These are phyloP conservation scores for Engystomops pustulosus DNA, from an alignment of 2,113 vertebrate genomes.

Conservation along the genomic window DNA sequence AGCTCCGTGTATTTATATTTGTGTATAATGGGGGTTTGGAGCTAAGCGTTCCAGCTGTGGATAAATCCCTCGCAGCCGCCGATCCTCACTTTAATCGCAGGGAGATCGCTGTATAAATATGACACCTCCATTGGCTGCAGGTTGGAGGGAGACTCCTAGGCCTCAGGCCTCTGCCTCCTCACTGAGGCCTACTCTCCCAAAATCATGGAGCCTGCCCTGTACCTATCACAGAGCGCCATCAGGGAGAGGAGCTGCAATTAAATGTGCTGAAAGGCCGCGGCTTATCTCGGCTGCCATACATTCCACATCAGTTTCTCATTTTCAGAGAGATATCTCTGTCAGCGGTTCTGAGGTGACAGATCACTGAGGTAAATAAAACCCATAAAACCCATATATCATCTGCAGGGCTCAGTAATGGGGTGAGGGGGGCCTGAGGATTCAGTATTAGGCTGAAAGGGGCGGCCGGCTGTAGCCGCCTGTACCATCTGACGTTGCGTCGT, in stretches of 20 bases:
- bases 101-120: slow-evolving; percentile 12
- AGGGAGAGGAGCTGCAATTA: neutral
- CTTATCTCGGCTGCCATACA: neutral
- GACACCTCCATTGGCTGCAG: slow-evolving; percentile 21
- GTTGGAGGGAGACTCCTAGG: neutral
- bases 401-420: neutral
- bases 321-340: neutral
- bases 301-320: slow-evolving; percentile 31
- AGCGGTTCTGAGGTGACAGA: neutral
- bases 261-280: slow-evolving; percentile 10
- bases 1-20: slow-evolving; percentile 12
- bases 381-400: slow-evolving; percentile 4
- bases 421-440: too few species aligned
- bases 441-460: too few species aligned
- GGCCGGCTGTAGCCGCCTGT: too few species aligned
- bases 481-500: too few species aligned
- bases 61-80: neutral
- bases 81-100: neutral
- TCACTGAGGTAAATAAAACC: neutral
- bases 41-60: neutral
- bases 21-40: neutral
- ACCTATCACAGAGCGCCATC: neutral
- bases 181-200: neutral
- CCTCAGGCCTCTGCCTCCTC: neutral
- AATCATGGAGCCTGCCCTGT: neutral